Base-by-base conservation (phyloP, 2,113 vertebrate genomes). In the Corythoichthys haematopterus region DNA sequence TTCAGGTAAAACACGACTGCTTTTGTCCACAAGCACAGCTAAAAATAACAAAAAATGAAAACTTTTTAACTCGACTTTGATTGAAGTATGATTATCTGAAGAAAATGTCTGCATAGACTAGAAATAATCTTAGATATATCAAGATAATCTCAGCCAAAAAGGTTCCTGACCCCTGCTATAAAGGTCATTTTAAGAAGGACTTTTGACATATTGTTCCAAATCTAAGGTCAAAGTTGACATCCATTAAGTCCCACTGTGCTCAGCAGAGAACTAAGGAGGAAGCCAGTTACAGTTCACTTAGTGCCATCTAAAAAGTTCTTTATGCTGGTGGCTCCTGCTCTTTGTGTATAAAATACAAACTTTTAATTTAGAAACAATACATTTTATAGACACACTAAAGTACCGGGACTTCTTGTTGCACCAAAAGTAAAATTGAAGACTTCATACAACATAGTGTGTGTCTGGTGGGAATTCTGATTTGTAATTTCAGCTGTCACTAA, bases 171-270 rank as follows among this genome's bases (percentile, higher is more conserved):
- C 20, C 20, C 20, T 28, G 20, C 20, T 28, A 28, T 1, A 28
- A 0, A 1, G 20, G 20, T 28, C 80, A 83, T 89, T 87, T 84
- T 73, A 77, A 71, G 13, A 71, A 52, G 0, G 55, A 79, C 71
- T 28, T 28, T 28, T 28, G 20, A 28, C 20, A 28, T 28, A 28
- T 28, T 28, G 20, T 28, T 28, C 20, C 58, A 73, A 72, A 52
- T 79, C 55, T 74, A 69, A 35, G 33, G 28, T 57, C 58, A 57
- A 60, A 64, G 76, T 68, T 72, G 69, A 82, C 76, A 80, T 76
- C 71, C 36, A 36, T 67, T 5, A 52, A 72, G n/a, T 36, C 4
- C 35, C 57, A 37, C 47, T 66, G 28, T 6, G 20, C 53, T 6
- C 36, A 35, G 16, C 8, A 33, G 10, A 47, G 15, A 51, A 69